Percentiles rank a stretch among this genome's conserved stretches.
These are phyloP conservation scores for Vimba vimba DNA, from an alignment of 2,113 vertebrate genomes.

Conservation along the genomic window DNA sequence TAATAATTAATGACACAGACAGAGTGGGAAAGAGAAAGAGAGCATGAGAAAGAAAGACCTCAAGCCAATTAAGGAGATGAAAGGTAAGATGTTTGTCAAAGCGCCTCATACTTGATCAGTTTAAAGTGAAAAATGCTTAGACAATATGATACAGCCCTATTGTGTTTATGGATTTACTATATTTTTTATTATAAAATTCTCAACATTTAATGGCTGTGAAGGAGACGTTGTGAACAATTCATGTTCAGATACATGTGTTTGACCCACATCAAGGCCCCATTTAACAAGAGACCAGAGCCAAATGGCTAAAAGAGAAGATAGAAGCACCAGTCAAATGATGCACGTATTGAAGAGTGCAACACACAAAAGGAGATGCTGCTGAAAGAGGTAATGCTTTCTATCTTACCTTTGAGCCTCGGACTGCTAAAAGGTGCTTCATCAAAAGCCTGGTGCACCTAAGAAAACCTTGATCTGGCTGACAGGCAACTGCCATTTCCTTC, in stretches of 20 bases:
- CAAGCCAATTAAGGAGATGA: background rate
- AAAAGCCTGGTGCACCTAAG: constrained; percentile 34
- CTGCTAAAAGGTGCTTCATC: constrained; percentile 41
- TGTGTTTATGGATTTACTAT: background rate
- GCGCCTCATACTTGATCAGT: background rate
- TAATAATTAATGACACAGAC: constrained; percentile 28
- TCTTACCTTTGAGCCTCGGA: constrained; percentile 27
- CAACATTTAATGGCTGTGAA: background rate
- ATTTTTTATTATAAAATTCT: background rate
- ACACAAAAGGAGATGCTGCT: constrained; percentile 32
- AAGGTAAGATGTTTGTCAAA: constrained; percentile 4
- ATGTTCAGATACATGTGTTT: background rate
- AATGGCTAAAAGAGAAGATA: constrained; percentile 6
- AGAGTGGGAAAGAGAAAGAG: background rate
- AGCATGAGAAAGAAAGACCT: background rate
- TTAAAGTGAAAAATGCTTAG: background rate
- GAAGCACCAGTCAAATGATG: background rate
- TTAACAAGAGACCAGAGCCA: background rate
- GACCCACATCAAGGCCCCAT: constrained; percentile 2
- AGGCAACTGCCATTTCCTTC: constrained; percentile 30
- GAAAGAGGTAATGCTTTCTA: background rate
- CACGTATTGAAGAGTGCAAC: constrained; percentile 8
- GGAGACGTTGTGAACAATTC: constrained; percentile 6
- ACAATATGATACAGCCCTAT: background rate
- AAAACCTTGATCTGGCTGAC: constrained; percentile 40